These are phyloP conservation scores for Daubentonia madagascariensis DNA, from an alignment of 2,113 vertebrate genomes.

Conservation along the genomic window DNA sequence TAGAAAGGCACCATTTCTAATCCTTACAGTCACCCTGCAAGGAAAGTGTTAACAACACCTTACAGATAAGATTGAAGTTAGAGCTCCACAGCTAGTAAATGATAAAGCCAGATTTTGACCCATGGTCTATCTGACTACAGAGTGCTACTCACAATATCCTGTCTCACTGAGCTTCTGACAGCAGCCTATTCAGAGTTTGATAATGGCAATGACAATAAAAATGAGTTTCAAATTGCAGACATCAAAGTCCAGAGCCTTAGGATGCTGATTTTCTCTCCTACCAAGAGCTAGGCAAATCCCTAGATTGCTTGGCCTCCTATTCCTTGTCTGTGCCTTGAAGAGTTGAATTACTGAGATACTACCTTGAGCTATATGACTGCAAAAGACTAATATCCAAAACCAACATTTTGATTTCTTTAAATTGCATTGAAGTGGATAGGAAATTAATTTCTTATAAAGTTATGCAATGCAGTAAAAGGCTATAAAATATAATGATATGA, in stretches of 20 bases:
- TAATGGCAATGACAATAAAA: background rate
- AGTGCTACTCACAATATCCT: background rate
- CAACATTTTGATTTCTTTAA: background rate
- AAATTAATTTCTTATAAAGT: background rate
- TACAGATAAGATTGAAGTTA: background rate
- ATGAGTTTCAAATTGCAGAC: background rate
- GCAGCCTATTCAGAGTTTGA: background rate
- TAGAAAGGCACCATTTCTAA: background rate
- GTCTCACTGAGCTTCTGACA: background rate
- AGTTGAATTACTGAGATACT: background rate
- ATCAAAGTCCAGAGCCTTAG: background rate
- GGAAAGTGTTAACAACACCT: background rate
- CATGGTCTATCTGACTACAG: background rate
- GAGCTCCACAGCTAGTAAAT: background rate
- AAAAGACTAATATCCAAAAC: background rate
- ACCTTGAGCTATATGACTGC: background rate
- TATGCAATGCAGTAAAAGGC: background rate
- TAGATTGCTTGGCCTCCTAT: rapidly evolving
- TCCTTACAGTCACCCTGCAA: background rate
- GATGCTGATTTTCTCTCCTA: background rate
- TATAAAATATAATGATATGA: background rate
- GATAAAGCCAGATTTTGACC: background rate
- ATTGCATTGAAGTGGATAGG: background rate
- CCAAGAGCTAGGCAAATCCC: background rate
- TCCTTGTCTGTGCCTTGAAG: background rate